Evolutionary conservation across 1,140 invertebrate genomes (phyloP), one percentile per base, ranked within the genome.

Genomic region (Temnothorax nylanderi): DNA sequence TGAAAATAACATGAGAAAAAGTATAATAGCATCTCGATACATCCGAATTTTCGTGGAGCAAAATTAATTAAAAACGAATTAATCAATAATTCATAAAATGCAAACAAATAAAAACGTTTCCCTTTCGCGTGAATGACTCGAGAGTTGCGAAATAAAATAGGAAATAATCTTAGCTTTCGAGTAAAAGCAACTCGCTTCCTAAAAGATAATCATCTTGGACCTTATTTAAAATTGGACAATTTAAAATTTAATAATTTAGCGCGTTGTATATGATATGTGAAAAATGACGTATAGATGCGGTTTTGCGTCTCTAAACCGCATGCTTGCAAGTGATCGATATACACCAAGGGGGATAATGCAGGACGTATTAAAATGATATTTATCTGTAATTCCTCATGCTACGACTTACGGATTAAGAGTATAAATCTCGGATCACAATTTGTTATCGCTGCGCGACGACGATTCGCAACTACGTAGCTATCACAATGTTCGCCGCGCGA

Each of bases 391-490:
- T 84, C 32, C 18, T 58, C 69, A n/a, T 60, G 69, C 58, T 74
- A 49, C 51, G 26, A 74, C 37, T 74, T 84, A 75, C n/a, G 51
- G 44, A 84, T 75, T 74, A 60, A 49, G 26, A 32, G 51, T 60
- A 58, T 44, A 64, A 84, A 75, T 75, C 37, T 84, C 80, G 44
- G 41, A 84, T 84, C 80, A 84, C 67, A 74, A 62, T 75, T 34
- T 60, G 51, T 54, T 84, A 60, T 84, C 65, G 80, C 44, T 47
- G 67, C 54, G 67, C 49, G 80, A 69, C n/a, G 21, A 56, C 34
- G 64, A 69, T 49, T 81, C 64, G 77, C 62, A 81, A 81, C 77
- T 69, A 81, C 64, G 77, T 82, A 47, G 41, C 69, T 84, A 84
- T 84, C 80, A 75, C 80, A 84, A 75, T 71, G 34, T 71, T 44